A percentile compares a stretch with the other conserved stretches of the same genome.
Evolutionary conservation across 1,140 invertebrate species (phyloP).

Genomic region (Notospermus geniculatus): DNA sequence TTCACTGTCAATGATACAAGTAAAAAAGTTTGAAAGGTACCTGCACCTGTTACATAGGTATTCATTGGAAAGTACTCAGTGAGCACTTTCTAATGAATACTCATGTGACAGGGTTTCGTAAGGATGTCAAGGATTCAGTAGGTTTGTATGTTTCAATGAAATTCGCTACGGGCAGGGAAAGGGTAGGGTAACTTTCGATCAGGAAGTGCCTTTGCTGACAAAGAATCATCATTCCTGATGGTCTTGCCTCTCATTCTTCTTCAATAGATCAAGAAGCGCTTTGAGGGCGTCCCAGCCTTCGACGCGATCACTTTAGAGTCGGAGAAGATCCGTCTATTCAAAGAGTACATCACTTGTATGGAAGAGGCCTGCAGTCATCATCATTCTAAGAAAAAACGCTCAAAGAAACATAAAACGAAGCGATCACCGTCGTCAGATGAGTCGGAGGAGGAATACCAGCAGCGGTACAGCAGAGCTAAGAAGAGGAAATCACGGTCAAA

Average conservation of each 20-base stretch:
- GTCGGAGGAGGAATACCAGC: constrained; percentile 42
- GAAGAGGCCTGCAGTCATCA: constrained; percentile 90
- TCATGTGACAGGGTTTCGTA: too few species aligned
- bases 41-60: too few species aligned
- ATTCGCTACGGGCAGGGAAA: too few species aligned
- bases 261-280: constrained; percentile 34
- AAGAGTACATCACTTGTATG: constrained; percentile 57
- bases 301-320: constrained; percentile 79
- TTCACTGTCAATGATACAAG: neutral
- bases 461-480: neutral
- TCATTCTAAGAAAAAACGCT: constrained; percentile 74
- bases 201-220: too few species aligned
- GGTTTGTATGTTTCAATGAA: too few species aligned
- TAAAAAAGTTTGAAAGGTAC: neutral
- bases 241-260: neutral
- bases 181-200: too few species aligned
- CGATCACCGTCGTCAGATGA: constrained; percentile 48
- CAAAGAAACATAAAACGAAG: constrained; percentile 61
- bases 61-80: too few species aligned
- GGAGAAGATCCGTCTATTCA: constrained; percentile 82
- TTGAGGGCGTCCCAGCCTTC: constrained; percentile 54
- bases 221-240: too few species aligned
- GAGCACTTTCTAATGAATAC: too few species aligned
- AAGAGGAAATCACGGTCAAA: neutral
- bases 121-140: too few species aligned